phyloP scores from a whole-genome alignment of 2,888 invertebrate genomes.

The Disparrhopalites patrizii region DNA sequence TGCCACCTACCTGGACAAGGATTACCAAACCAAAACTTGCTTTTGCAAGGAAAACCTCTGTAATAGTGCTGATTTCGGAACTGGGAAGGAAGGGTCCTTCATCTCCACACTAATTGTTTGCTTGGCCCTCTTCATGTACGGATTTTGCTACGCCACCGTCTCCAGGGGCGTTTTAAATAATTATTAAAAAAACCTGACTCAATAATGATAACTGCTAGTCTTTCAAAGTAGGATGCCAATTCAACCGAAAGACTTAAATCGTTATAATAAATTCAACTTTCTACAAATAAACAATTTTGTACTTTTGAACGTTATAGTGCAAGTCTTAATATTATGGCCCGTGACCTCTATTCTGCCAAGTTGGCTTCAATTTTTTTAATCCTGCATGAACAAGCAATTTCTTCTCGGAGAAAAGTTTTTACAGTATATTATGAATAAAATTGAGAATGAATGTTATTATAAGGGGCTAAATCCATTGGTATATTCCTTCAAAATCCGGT shows the following conservation, averaged over 20 bases:
- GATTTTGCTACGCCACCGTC: neutral
- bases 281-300: too few relatives aligned
- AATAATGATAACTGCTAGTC: too few relatives aligned
- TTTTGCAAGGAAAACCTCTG: conserved; percentile 9
- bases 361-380: too few relatives aligned
- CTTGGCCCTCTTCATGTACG: conserved; percentile 1
- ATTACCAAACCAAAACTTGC: neutral
- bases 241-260: too few relatives aligned
- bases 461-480: too few relatives aligned
- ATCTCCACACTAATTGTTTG: neutral
- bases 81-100: neutral
- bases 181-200: neutral
- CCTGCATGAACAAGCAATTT: too few relatives aligned
- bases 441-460: too few relatives aligned
- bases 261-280: too few relatives aligned
- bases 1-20: neutral
- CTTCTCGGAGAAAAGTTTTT: too few relatives aligned
- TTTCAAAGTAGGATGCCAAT: neutral
- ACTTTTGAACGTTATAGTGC: neutral
- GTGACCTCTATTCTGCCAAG: neutral
- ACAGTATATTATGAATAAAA: too few relatives aligned
- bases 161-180: neutral
- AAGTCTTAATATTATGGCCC: neutral
- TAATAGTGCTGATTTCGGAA: neutral
- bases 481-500: too few relatives aligned